A percentile compares a stretch with the other conserved stretches of the same genome.
phyloP scores from a whole-genome alignment of 2,797 vertebrate species.

The Cynodonichthys magdalenae region DNA sequence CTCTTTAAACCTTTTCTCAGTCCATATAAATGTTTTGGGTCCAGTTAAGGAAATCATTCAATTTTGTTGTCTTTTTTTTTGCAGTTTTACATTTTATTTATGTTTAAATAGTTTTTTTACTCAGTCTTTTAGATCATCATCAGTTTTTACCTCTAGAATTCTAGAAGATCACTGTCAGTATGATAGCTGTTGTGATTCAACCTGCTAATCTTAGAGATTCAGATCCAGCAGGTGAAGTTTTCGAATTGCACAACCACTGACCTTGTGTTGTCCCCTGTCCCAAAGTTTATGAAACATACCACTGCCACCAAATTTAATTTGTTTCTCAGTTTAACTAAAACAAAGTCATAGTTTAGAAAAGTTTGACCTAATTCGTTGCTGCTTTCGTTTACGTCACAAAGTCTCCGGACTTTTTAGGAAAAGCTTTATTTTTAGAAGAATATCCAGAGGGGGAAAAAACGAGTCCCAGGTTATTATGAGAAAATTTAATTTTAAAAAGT shows the following conservation, averaged over 20 bases:
- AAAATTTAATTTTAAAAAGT: slow-evolving; percentile 1
- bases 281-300: background rate
- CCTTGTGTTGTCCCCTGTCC: background rate
- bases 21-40: too few relatives aligned
- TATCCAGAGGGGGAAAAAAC: background rate
- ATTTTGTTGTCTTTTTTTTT: too few relatives aligned
- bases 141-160: too few relatives aligned
- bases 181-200: background rate
- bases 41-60: too few relatives aligned
- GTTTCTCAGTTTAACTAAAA: background rate
- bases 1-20: too few relatives aligned
- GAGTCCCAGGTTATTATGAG: background rate
- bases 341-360: background rate
- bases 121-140: too few relatives aligned
- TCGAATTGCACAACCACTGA: background rate
- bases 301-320: background rate
- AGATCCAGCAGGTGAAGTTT: background rate
- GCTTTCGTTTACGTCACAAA: background rate
- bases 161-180: background rate
- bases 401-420: background rate
- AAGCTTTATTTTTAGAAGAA: background rate
- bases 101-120: too few relatives aligned
- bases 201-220: background rate
- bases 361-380: too few relatives aligned
- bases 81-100: too few relatives aligned